These are phyloP conservation scores for Liparis tanakae DNA, from an alignment of 2,797 vertebrate species.

Conservation along the genomic window DNA sequence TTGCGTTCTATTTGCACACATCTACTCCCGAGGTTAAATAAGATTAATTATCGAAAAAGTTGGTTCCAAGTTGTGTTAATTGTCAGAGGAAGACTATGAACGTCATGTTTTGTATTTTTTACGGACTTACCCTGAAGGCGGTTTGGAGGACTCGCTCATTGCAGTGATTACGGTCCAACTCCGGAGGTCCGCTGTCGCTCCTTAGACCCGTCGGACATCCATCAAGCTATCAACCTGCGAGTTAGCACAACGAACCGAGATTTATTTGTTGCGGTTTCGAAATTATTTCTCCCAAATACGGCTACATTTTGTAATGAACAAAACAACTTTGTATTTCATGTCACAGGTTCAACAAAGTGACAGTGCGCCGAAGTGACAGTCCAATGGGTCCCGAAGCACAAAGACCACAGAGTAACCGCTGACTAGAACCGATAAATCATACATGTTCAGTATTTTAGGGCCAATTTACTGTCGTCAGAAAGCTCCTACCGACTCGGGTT, in stretches of 20 bases:
- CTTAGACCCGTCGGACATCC: slow-evolving; percentile 45
- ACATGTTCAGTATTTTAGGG: background rate
- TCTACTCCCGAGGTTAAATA: background rate
- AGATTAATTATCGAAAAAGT: background rate
- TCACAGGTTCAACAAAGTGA: slow-evolving; percentile 52
- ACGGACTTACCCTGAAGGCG: slow-evolving; percentile 75
- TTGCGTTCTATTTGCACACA: background rate
- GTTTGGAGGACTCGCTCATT: slow-evolving; percentile 73
- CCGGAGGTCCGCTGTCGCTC: slow-evolving; percentile 24
- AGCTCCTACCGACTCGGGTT: background rate
- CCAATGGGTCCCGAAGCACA: slow-evolving; percentile 22
- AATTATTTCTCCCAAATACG: background rate
- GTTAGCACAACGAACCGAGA: slow-evolving; percentile 6
- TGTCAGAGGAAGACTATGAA: background rate
- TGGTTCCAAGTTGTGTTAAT: background rate
- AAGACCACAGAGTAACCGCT: slow-evolving; percentile 16
- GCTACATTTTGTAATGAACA: background rate
- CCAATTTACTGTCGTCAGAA: slow-evolving; percentile 14
- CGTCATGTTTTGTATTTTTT: background rate
- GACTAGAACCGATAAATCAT: background rate
- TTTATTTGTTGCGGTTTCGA: background rate
- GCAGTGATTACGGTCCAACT: slow-evolving; percentile 49
- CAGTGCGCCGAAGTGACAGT: slow-evolving; percentile 53
- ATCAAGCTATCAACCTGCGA: slow-evolving; percentile 56
- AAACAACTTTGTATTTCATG: background rate